Conservation (phyloP, 2,888 invertebrate genomes). For the Melanchra persicariae region DNA sequence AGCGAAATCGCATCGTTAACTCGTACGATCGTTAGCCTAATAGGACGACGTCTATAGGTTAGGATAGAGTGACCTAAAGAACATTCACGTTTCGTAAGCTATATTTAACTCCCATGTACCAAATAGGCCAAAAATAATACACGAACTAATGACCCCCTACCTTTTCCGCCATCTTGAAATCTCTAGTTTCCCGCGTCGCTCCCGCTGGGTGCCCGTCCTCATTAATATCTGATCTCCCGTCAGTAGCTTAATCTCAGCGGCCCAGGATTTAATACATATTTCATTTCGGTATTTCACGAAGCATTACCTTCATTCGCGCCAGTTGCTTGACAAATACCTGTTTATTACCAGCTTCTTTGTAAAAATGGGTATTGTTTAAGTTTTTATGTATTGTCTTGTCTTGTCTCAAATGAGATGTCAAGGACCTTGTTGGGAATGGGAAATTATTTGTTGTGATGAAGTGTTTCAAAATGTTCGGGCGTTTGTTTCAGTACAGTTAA, state of each 20-base stretch:
- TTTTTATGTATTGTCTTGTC: constrained; percentile 42
- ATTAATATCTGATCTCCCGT: constrained; percentile 83
- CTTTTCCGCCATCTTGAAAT: constrained; percentile 23
- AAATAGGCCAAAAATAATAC: constrained; percentile 11
- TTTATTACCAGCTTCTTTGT: constrained; percentile 76
- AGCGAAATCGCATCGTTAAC: too few relatives aligned
- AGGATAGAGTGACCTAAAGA: neutral
- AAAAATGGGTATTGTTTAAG: constrained; percentile 65
- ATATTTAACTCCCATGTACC: neutral
- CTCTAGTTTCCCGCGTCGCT: constrained; percentile 56
- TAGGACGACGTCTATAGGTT: too few relatives aligned
- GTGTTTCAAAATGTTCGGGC: neutral
- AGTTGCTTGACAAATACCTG: constrained; percentile 84
- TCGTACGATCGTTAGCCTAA: too few relatives aligned
- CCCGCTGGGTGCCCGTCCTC: constrained; percentile 62
- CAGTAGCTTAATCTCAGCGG: constrained; percentile 83
- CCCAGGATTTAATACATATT: constrained; percentile 89
- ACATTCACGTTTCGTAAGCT: neutral
- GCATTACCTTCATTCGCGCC: constrained; percentile 77
- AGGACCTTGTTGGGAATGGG: neutral
- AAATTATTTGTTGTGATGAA: constrained; percentile 1
- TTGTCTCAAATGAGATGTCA: constrained; percentile 43
- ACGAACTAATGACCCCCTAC: constrained; percentile 16
- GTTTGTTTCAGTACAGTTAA: neutral
- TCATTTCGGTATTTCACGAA: constrained; percentile 87